These are phyloP conservation scores for Drosophila nannoptera DNA, from an alignment of 1,140 invertebrate species.

Conservation along the genomic window DNA sequence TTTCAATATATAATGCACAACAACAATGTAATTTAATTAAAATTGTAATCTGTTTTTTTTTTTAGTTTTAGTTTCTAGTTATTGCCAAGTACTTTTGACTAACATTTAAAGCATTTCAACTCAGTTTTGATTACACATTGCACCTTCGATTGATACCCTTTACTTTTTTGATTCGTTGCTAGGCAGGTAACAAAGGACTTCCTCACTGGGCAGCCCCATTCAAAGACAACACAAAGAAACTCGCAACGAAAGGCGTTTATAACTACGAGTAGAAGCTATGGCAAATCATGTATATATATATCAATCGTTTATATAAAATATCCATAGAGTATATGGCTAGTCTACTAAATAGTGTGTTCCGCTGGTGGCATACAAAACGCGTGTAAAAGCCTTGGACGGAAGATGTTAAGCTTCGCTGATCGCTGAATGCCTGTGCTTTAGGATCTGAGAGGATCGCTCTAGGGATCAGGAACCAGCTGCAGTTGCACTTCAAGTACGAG, in stretches of 20 bases:
- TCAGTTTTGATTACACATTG: slow-evolving; percentile 58
- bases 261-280: slow-evolving; percentile 47
- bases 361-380: slow-evolving; percentile 27
- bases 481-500: slow-evolving; percentile 44
- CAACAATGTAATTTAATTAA: slow-evolving; percentile 31
- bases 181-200: slow-evolving; percentile 53
- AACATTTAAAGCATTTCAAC: slow-evolving; percentile 61
- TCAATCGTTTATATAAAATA: slow-evolving; percentile 12
- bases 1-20: slow-evolving; percentile 51
- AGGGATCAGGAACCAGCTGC: slow-evolving; percentile 43
- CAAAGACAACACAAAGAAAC: slow-evolving; percentile 19
- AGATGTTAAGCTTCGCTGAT: slow-evolving; percentile 48
- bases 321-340: slow-evolving; percentile 21
- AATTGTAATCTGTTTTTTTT: slow-evolving; percentile 24
- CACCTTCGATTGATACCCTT: slow-evolving; percentile 42
- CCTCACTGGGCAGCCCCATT: slow-evolving; percentile 37
- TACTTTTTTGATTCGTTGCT: slow-evolving; percentile 30
- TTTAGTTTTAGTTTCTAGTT: slow-evolving; percentile 51
- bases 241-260: slow-evolving; percentile 11
- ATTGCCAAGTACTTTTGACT: slow-evolving; percentile 56
- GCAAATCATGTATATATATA: slow-evolving; percentile 55
- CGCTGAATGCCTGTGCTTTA: not conserved
- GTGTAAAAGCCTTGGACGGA: slow-evolving; percentile 59
- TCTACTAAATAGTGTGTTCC: slow-evolving; percentile 35
- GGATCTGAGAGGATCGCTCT: not conserved